Percentiles rank a stretch among this genome's conserved stretches.
Conservation (phyloP, 64 coral and sea anemone genomes). For the Stylophora pistillata region DNA sequence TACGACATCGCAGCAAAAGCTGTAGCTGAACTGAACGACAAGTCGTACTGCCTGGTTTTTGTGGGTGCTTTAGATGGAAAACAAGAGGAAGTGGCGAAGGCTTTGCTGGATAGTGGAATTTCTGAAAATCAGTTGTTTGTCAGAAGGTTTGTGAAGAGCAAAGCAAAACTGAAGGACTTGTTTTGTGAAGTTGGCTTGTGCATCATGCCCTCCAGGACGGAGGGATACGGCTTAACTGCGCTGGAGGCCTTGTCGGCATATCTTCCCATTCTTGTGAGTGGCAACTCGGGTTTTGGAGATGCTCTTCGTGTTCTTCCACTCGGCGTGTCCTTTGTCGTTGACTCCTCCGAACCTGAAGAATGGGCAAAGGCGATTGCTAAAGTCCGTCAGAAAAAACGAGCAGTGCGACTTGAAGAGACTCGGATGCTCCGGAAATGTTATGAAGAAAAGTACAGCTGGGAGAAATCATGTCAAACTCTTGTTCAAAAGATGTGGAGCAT, state of each 20-base stretch:
- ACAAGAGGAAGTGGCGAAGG: not conserved
- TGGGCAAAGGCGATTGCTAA: not conserved
- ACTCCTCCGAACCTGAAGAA: not conserved
- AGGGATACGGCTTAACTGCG: not conserved
- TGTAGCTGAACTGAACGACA: not conserved
- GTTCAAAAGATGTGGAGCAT: not conserved
- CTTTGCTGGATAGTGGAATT: not conserved
- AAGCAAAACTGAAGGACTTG: not conserved
- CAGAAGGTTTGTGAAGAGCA: not conserved
- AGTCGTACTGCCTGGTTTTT: not conserved
- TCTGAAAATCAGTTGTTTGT: not conserved
- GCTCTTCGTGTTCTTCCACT: not conserved
- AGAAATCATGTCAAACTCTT: not conserved
- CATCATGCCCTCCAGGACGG: not conserved
- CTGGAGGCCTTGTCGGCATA: slow-evolving; percentile 9
- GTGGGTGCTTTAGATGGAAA: not conserved
- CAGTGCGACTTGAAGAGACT: not conserved
- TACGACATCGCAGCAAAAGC: not conserved
- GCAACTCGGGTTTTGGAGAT: not conserved
- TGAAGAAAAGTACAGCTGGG: not conserved
- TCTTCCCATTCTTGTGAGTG: not conserved
- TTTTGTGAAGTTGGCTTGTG: not conserved
- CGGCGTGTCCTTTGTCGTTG: not conserved
- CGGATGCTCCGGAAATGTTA: not conserved
- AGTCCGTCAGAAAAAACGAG: not conserved